Percentiles rank a stretch among this genome's conserved stretches.
These are phyloP conservation scores for Tiliacea aurago DNA, from an alignment of 2,888 invertebrate genomes.

Conservation along the genomic window DNA sequence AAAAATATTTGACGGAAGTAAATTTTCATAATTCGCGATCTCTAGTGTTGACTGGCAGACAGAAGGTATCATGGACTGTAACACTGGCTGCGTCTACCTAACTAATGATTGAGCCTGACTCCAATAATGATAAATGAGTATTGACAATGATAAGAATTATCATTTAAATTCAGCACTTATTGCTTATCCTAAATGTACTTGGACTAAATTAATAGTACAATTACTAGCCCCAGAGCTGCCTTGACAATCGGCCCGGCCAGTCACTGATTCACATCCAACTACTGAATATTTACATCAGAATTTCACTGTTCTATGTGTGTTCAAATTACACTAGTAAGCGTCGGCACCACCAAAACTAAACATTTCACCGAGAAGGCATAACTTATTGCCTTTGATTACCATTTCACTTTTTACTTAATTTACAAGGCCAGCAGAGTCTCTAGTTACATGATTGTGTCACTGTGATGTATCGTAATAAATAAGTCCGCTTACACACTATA, in stretches of 20 bases:
- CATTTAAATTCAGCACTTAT: constrained; percentile 82
- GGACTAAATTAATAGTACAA: constrained; percentile 69
- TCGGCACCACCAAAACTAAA: constrained; percentile 77
- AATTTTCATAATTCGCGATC: constrained; percentile 68
- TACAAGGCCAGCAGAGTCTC: constrained; percentile 73
- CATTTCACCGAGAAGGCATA: constrained; percentile 74
- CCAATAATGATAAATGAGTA: constrained; percentile 85
- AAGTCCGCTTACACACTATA: constrained; percentile 88
- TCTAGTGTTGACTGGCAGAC: constrained; percentile 76
- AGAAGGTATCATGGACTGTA: constrained; percentile 67
- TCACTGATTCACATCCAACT: constrained; percentile 50
- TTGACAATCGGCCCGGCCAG: constrained; percentile 39
- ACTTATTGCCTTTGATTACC: constrained; percentile 68
- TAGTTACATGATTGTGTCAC: constrained; percentile 78
- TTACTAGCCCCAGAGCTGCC: constrained; percentile 63
- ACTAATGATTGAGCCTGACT: constrained; percentile 78
- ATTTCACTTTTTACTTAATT: constrained; percentile 78
- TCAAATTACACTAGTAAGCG: constrained; percentile 83
- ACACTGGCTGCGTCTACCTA: constrained; percentile 70
- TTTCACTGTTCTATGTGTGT: constrained; percentile 61
- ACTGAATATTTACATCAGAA: constrained; percentile 65
- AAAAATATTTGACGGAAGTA: constrained; percentile 74
- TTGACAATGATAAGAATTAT: constrained; percentile 85
- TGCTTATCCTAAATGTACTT: constrained; percentile 85
- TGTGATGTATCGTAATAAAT: constrained; percentile 89